Percentiles rank a stretch among this genome's conserved stretches.
Evolutionary conservation across 2,797 vertebrate genomes (phyloP).

Genomic region (Pseudochromis fuscus): DNA sequence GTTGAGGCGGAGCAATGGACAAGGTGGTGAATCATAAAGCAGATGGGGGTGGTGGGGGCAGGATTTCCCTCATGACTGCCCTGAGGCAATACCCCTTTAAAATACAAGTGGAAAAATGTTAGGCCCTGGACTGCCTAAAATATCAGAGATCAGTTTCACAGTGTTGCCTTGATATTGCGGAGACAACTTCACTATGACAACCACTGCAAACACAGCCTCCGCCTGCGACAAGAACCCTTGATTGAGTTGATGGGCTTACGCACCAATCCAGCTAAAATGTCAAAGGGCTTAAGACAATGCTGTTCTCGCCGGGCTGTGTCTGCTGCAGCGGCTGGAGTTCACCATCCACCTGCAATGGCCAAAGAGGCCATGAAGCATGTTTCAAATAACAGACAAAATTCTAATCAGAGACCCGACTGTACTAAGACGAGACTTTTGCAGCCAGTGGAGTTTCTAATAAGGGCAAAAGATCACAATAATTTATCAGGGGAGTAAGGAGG

Average conservation of each 20-base stretch:
- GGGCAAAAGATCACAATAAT: slow-evolving; percentile 20
- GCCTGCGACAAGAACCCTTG: slow-evolving; percentile 55
- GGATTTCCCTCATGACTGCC: slow-evolving; percentile 60
- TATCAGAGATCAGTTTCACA: slow-evolving; percentile 68
- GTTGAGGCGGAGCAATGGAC: slow-evolving; percentile 29
- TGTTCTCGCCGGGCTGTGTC: background rate
- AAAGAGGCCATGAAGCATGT: slow-evolving; percentile 4
- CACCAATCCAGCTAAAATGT: slow-evolving; percentile 74
- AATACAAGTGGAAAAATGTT: slow-evolving; percentile 73
- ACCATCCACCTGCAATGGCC: slow-evolving; percentile 23
- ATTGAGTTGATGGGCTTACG: slow-evolving; percentile 64
- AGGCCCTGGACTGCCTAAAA: slow-evolving; percentile 53
- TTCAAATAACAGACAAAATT: background rate
- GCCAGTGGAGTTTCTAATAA: slow-evolving; percentile 12
- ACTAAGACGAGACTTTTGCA: background rate
- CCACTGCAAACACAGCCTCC: slow-evolving; percentile 45
- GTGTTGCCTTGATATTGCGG: slow-evolving; percentile 39
- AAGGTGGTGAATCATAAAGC: slow-evolving; percentile 38
- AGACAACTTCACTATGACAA: slow-evolving; percentile 57
- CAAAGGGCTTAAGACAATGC: slow-evolving; percentile 60
- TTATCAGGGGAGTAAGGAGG: slow-evolving; percentile 6
- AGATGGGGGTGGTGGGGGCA: background rate
- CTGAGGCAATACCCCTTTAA: slow-evolving; percentile 44
- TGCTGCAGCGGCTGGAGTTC: slow-evolving; percentile 6
- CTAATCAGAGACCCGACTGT: background rate